phyloP scores from a whole-genome alignment of 2,888 invertebrate genomes.

The Willowsia nigromaculata region DNA sequence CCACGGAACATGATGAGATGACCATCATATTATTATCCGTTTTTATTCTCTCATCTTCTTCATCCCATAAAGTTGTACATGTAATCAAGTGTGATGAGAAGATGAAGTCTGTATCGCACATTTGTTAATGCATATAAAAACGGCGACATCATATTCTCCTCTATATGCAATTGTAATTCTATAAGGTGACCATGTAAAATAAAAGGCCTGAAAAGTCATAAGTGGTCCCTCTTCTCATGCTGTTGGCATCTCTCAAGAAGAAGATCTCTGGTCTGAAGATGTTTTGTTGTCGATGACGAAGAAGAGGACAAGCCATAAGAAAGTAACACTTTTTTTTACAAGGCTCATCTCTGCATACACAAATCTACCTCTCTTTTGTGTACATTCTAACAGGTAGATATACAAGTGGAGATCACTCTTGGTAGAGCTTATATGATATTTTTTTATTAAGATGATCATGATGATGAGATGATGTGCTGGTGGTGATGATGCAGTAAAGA shows the following conservation, averaged over 20 bases:
- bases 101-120: not conserved
- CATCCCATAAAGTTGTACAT: not conserved
- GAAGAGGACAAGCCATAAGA: not conserved
- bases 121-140: no score
- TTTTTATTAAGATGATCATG: not conserved
- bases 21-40: not conserved
- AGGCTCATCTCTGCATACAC: not conserved
- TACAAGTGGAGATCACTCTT: no score
- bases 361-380: not conserved
- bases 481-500: not conserved
- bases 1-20: constrained; percentile 2
- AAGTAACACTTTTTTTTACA: constrained; percentile 25
- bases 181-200: no score
- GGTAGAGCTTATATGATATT: no score
- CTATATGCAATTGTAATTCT: no score
- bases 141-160: no score
- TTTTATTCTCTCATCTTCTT: not conserved
- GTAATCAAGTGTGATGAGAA: constrained; percentile 1
- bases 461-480: not conserved
- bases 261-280: not conserved
- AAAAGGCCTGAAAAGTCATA: no score
- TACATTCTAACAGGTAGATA: no score
- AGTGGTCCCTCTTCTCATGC: constrained; percentile 1
- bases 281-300: constrained; percentile 11
- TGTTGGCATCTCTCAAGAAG: not conserved